Evolutionary conservation across 2,113 vertebrate genomes (phyloP), one percentile per base, ranked within the genome.

Genomic region (Canis aureus): DNA sequence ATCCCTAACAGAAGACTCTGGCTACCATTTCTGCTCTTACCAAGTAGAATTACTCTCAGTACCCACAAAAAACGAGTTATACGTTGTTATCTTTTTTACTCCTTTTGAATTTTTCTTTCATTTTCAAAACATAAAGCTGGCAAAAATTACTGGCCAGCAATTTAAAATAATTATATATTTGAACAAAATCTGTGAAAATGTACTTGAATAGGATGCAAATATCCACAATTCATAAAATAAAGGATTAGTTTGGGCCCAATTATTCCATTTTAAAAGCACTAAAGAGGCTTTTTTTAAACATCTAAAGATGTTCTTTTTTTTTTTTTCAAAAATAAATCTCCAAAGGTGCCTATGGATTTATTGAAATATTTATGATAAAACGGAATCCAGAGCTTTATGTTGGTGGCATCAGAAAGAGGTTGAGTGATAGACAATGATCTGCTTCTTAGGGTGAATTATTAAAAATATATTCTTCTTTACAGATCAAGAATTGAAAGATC

Each of bases 401-500:
- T 97, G 83, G 74, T 97, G 97, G 92, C 97, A 98, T 98, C 84
- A 98, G 97, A 98, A 98, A 93, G 96, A 95, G 89, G 95, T 93
- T 25, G 64, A 96, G 66, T 97, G 97, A 96, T 95, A 97, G 97
- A 78, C 89, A 96, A 96, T 89, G 97, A 93, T 85, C 93, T 91
- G 95, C 95, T 94, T 97, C 96, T 97, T 91, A 93, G 88, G 95
- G 74, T 94, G 93, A 98, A 96, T 98, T 98, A 97, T 98, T 98
- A 98, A 98, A 98, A 98, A 96, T 91, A 97, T 84, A 97, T 97
- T 98, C 91, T 98, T 96, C 91, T 97, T 96, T 96, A 95, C 38
- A 98, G 97, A 98, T 97, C 94, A 98, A 97, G 95, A 98, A 98
- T 76, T 96, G 96, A 98, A 93, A 98, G 97, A 97, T 97, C 97